These are phyloP conservation scores for Prunella himalayana DNA, from an alignment of 2,113 vertebrate species.

Conservation along the genomic window DNA sequence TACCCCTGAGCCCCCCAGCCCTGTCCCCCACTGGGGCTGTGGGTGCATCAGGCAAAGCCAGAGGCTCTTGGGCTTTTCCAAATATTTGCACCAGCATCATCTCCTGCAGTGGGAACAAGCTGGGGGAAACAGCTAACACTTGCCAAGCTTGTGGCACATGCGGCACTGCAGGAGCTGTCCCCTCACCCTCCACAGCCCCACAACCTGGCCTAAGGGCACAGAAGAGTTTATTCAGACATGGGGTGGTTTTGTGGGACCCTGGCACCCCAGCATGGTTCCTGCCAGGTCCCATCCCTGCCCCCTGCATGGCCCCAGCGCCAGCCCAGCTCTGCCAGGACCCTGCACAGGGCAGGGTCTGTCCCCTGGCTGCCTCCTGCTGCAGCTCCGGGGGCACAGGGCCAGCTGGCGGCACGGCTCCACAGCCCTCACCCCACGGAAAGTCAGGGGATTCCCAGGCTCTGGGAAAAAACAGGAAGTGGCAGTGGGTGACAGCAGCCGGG, in stretches of 20 bases:
- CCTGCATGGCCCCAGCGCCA: rapidly evolving
- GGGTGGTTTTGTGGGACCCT: background rate
- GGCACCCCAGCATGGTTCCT: background rate
- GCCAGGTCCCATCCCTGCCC: background rate
- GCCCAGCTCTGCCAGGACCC: background rate
- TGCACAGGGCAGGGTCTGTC: background rate
- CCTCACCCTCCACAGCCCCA: background rate
- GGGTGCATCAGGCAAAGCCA: background rate
- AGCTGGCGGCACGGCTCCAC: background rate
- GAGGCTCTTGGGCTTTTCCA: background rate
- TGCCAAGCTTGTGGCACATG: rapidly evolving
- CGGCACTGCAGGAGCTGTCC: background rate
- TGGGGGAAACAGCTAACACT: rapidly evolving
- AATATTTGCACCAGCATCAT: background rate
- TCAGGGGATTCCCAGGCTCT: constrained; percentile 49
- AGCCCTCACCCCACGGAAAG: background rate
- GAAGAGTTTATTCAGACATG: background rate
- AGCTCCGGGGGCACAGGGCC: background rate
- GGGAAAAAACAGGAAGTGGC: constrained; percentile 8
- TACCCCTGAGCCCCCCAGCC: rapidly evolving
- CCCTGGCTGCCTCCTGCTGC: background rate
- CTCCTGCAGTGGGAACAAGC: background rate
- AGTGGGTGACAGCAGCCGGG: rapidly evolving
- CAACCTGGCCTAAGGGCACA: background rate
- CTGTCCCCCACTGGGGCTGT: rapidly evolving